phyloP scores from a whole-genome alignment of 2,113 vertebrate species.

The Antidorcas marsupialis region DNA sequence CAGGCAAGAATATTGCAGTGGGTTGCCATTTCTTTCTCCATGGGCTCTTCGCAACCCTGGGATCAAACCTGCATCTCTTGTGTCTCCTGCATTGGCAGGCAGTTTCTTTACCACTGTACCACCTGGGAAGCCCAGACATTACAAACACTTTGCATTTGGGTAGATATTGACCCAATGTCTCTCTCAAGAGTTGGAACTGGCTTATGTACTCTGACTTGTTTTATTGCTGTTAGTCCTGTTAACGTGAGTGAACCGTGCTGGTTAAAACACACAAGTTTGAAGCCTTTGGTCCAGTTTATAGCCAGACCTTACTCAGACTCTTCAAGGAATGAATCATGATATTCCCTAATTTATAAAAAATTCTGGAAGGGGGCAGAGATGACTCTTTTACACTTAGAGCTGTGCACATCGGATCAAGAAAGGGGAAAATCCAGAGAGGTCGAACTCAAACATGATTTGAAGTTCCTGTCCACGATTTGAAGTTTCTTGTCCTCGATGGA shows the following conservation, averaged over 20 bases:
- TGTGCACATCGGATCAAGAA: neutral
- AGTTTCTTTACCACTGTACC: neutral
- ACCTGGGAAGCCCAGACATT: neutral
- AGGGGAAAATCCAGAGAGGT: neutral
- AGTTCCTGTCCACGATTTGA: neutral
- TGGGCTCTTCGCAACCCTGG: neutral
- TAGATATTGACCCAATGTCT: neutral
- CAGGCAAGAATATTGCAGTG: neutral
- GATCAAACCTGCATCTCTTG: neutral
- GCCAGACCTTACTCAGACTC: neutral
- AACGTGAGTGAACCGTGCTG: neutral
- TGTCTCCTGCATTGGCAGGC: neutral
- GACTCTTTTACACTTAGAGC: neutral
- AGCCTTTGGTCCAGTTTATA: neutral
- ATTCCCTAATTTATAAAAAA: neutral
- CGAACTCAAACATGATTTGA: constrained; percentile 36
- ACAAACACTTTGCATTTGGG: neutral
- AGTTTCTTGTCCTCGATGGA: neutral
- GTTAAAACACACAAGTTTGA: neutral
- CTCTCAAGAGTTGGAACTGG: neutral
- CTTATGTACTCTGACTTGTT: neutral
- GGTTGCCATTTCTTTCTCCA: neutral
- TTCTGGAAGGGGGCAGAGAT: neutral
- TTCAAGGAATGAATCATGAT: neutral
- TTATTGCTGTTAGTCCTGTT: too few relatives aligned